Percentiles rank a stretch among this genome's conserved stretches.
phyloP scores from a whole-genome alignment of 2,113 vertebrate species.

The Paratilapia polleni region DNA sequence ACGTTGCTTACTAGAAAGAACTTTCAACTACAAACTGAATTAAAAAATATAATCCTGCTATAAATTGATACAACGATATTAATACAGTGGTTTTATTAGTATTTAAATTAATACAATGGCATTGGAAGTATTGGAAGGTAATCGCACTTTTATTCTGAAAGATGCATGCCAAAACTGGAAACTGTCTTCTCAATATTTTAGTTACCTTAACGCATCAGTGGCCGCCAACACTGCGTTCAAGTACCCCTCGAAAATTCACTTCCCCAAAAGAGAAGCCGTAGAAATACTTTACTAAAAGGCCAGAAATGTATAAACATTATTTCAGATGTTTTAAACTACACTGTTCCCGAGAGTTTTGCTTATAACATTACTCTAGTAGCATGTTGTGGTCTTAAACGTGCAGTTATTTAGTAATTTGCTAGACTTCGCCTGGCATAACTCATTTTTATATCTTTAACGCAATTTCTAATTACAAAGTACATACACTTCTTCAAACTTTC shows the following conservation, averaged over 20 bases:
- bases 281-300: too few relatives aligned
- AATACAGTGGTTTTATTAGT: background rate
- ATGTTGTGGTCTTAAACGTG: background rate
- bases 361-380: background rate
- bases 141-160: constrained; percentile 47
- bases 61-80: background rate
- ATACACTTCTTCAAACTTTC: background rate
- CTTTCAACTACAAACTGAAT: background rate
- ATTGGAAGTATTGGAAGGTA: background rate
- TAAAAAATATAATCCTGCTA: too few relatives aligned
- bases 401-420: background rate
- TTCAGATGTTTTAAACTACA: background rate
- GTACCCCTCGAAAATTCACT: background rate
- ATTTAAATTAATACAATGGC: background rate
- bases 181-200: background rate
- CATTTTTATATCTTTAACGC: background rate
- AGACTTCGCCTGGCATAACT: background rate
- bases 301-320: background rate
- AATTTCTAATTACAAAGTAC: background rate
- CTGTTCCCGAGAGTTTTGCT: background rate
- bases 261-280: background rate
- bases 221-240: background rate
- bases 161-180: background rate
- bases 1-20: background rate
- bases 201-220: background rate